A percentile compares a stretch with the other conserved stretches of the same genome.
Evolutionary conservation across 2,888 invertebrate genomes (phyloP).

Genomic region (Dastarcus helophoroides): DNA sequence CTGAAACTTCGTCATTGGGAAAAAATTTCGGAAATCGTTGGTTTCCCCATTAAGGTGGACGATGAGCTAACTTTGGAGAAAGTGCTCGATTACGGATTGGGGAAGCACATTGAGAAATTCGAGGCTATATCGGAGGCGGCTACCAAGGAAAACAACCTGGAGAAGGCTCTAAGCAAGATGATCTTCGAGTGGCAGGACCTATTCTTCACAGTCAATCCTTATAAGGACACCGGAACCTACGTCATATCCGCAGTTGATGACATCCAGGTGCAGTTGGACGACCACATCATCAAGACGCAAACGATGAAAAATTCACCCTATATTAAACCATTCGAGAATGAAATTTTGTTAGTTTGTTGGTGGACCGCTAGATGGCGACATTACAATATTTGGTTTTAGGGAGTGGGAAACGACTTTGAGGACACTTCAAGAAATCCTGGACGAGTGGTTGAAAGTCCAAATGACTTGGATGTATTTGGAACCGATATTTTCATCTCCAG

Average conservation of each 20-base stretch:
- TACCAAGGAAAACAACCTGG: slow-evolving; percentile 88
- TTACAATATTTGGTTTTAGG: slow-evolving; percentile 38
- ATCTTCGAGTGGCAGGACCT: slow-evolving; percentile 81
- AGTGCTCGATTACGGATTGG: slow-evolving; percentile 81
- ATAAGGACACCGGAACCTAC: slow-evolving; percentile 80
- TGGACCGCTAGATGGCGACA: neutral
- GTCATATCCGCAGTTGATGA: slow-evolving; percentile 87
- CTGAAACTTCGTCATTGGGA: slow-evolving; percentile 91
- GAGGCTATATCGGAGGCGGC: slow-evolving; percentile 89
- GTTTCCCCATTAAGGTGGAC: slow-evolving; percentile 81
- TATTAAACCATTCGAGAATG: slow-evolving; percentile 85
- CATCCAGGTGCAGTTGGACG: slow-evolving; percentile 84
- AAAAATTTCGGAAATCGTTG: slow-evolving; percentile 86
- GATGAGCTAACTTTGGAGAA: slow-evolving; percentile 71
- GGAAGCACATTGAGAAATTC: slow-evolving; percentile 80
- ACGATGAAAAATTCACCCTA: slow-evolving; percentile 97
- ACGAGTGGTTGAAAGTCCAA: slow-evolving; percentile 93
- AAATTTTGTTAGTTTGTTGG: slow-evolving; percentile 52
- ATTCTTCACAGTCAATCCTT: slow-evolving; percentile 58
- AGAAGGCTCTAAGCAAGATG: slow-evolving; percentile 83
- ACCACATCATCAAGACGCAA: slow-evolving; percentile 93
- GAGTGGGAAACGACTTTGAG: slow-evolving; percentile 84
- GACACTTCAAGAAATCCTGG: slow-evolving; percentile 82
- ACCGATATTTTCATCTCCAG: slow-evolving; percentile 93
- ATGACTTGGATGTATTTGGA: slow-evolving; percentile 95